Base-by-base conservation (phyloP, 2,888 invertebrate species). In the Yponomeuta malinellus region DNA sequence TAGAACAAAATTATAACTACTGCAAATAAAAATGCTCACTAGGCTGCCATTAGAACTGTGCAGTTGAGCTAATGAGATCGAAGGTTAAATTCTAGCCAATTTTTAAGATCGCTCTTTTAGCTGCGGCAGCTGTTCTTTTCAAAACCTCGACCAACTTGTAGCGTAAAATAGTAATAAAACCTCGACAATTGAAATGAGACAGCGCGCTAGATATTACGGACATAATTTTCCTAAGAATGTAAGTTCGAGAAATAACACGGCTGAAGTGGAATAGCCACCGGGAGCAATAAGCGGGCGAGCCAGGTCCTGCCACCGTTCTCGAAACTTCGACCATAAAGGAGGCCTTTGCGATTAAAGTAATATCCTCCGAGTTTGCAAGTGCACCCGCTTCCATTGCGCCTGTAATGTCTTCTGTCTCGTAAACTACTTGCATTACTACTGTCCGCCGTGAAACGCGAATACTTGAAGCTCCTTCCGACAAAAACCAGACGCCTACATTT, bases 311-410 rank as follows among this genome's bases (percentile, higher is more conserved):
- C 71, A 72, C 71, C 74, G 73, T 73, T 72, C 75, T 73, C 72
- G 74, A 81, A 87, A 87, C 83, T 86, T 87, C 76, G 81, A 77
- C 84, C 82, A 83, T 87, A 84, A 86, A 83, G 78, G 79, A 78
- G 83, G 83, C 83, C 82, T 84, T 81, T 76, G 76, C 85, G 85
- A 85, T 86, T 87, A 87, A 85, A 87, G 85, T 87, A 85, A 87
- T 87, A 84, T 81, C 83, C 78, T 76, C 75, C 77, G n/a, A 68
- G 63, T 68, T 81, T 85, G 77, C 73, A 74, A 75, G 73, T 81
- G 79, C 81, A 79, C 76, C 78, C 74, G 71, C 72, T 72, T 75
- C 76, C 74, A 73, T 72, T 75, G 76, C 75, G 74, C 78, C 75
- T 73, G 78, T 81, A 82, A 83, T 83, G 79, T 80, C 78, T 78